A percentile compares a stretch with the other conserved stretches of the same genome.
Conservation (phyloP, 2,797 vertebrate species). For the Xiphophorus birchmanni region DNA sequence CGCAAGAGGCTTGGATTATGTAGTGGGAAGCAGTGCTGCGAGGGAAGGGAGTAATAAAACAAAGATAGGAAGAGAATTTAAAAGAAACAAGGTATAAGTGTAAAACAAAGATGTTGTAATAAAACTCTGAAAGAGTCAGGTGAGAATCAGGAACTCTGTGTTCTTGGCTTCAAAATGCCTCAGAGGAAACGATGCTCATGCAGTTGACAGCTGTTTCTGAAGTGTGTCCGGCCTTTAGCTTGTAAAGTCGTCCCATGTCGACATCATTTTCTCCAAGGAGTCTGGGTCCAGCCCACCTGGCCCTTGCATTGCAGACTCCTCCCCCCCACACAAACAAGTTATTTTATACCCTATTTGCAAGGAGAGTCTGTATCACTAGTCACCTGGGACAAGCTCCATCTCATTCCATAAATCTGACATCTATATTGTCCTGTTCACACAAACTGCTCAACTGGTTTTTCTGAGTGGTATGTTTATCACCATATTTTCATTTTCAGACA, state of each 20-base stretch:
- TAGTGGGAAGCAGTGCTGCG: constrained; percentile 9
- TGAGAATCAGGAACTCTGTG: constrained; percentile 24
- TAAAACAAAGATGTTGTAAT: constrained; percentile 48
- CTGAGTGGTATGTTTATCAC: background rate
- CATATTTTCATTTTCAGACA: background rate
- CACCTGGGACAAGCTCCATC: constrained; percentile 42
- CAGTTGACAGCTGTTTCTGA: constrained; percentile 76
- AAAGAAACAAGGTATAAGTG: constrained; percentile 41
- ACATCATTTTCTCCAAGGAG: constrained; percentile 66
- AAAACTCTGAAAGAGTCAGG: constrained; percentile 36
- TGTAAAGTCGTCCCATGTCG: constrained; percentile 76
- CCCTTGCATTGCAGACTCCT: constrained; percentile 57
- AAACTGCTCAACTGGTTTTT: background rate
- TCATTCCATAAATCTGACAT: constrained; percentile 30
- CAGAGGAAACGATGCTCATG: constrained; percentile 67
- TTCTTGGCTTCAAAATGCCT: constrained; percentile 48
- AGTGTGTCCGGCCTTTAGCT: constrained; percentile 70
- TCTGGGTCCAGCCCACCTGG: constrained; percentile 65
- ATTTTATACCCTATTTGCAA: constrained; percentile 70
- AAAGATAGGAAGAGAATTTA: constrained; percentile 14
- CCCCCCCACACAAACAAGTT: constrained; percentile 56
- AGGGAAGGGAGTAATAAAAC: constrained; percentile 34
- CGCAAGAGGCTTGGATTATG: constrained; percentile 16
- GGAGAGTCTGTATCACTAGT: constrained; percentile 60
- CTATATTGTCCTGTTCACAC: background rate